A percentile compares a stretch with the other conserved stretches of the same genome.
These are phyloP conservation scores for Caretta caretta DNA, from an alignment of 2,113 vertebrate species.

Conservation along the genomic window DNA sequence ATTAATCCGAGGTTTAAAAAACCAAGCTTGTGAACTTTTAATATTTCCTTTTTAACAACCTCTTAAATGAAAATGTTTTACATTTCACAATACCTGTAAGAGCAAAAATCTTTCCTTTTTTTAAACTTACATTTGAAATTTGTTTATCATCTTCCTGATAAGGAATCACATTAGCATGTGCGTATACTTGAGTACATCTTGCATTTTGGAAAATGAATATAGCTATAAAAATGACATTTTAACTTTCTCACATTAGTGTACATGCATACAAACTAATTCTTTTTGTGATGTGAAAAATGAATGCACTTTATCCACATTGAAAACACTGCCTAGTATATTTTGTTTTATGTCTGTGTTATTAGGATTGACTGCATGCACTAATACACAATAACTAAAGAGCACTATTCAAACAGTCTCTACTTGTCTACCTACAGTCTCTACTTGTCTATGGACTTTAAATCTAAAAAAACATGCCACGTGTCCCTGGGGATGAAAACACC, in stretches of 20 bases:
- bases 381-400: background rate
- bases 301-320: background rate
- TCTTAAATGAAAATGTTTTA: background rate
- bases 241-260: background rate
- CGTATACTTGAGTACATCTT: background rate
- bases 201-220: rapidly evolving
- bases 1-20: background rate
- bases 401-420: background rate
- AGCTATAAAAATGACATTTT: background rate
- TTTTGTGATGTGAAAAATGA: background rate
- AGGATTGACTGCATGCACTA: background rate
- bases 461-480: background rate
- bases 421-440: background rate
- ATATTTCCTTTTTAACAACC: background rate
- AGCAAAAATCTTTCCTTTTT: background rate
- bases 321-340: background rate
- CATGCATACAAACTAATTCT: background rate
- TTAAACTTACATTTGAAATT: background rate
- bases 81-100: background rate
- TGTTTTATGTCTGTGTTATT: background rate
- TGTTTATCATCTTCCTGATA: background rate
- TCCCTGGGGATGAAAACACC: background rate
- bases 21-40: background rate
- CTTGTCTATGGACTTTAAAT: background rate
- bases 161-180: background rate